These are phyloP conservation scores for Plecturocebus donacophilus DNA, from an alignment of 2,113 vertebrate species.

Conservation along the genomic window DNA sequence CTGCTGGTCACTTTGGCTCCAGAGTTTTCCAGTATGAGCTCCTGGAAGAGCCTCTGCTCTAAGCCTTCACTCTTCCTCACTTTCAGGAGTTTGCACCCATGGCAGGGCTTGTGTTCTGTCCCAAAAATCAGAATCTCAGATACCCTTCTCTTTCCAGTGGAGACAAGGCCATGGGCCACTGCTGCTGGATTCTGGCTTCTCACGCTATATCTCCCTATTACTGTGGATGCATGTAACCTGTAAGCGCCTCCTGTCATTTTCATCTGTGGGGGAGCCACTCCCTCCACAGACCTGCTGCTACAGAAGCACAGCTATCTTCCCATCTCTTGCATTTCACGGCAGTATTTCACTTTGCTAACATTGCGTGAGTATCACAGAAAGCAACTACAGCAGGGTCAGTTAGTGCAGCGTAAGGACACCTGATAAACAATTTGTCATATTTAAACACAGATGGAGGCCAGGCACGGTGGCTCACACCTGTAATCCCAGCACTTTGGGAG, in stretches of 20 bases:
- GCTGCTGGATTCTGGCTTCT: neutral
- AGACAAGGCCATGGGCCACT: neutral
- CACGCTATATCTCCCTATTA: neutral
- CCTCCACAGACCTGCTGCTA: neutral
- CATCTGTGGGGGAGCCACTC: neutral
- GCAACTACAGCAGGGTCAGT: neutral
- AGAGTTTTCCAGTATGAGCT: neutral
- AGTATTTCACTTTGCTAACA: neutral
- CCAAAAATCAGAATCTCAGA: neutral
- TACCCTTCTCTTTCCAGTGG: neutral
- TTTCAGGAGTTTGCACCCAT: neutral
- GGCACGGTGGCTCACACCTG: no score
- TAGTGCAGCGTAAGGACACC: neutral
- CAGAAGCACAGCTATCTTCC: neutral
- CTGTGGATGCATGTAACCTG: no score
- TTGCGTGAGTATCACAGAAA: neutral
- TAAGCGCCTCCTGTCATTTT: neutral
- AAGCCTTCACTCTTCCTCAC: neutral
- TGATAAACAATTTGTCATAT: neutral
- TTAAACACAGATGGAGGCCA: neutral
- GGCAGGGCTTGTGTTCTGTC: neutral
- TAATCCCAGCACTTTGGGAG: no score
- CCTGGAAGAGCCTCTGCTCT: neutral
- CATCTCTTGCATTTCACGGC: neutral
- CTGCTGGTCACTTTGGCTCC: no score